Evolutionary conservation across 2,888 invertebrate species (phyloP).

Genomic region (Ecliptopera silaceata): DNA sequence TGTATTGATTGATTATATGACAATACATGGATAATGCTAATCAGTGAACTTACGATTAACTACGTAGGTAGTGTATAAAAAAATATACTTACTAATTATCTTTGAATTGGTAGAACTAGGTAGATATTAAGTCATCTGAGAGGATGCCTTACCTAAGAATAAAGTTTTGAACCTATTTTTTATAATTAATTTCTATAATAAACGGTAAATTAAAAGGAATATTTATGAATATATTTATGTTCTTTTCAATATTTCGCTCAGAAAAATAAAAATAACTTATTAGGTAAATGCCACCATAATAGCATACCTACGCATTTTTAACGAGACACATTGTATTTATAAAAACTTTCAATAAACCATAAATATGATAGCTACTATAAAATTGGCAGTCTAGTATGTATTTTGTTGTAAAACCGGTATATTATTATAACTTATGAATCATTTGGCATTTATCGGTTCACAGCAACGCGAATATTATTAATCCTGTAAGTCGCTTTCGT

Average conservation of each 20-base stretch:
- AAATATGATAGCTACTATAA: background rate
- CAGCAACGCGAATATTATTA: constrained; percentile 8
- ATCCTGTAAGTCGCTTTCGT: background rate
- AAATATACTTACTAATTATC: background rate
- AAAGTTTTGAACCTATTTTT: no score
- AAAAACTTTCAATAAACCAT: background rate
- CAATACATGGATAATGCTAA: background rate
- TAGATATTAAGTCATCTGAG: no score
- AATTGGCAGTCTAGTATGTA: background rate
- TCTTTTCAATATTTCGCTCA: background rate
- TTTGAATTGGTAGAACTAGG: no score
- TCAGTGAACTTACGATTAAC: background rate
- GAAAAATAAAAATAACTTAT: no score
- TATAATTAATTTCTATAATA: background rate
- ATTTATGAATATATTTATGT: background rate
- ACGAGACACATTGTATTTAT: background rate
- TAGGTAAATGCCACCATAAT: no score
- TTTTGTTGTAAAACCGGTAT: constrained; percentile 5
- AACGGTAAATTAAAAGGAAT: no score
- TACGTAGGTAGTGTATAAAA: background rate
- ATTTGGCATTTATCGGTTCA: constrained; percentile 18
- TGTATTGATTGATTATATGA: constrained; percentile 40
- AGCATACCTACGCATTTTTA: background rate
- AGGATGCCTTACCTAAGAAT: no score
- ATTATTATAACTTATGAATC: constrained; percentile 9